Base-by-base conservation (phyloP, 2,888 invertebrate species). In the Gymnocheta viridis region DNA sequence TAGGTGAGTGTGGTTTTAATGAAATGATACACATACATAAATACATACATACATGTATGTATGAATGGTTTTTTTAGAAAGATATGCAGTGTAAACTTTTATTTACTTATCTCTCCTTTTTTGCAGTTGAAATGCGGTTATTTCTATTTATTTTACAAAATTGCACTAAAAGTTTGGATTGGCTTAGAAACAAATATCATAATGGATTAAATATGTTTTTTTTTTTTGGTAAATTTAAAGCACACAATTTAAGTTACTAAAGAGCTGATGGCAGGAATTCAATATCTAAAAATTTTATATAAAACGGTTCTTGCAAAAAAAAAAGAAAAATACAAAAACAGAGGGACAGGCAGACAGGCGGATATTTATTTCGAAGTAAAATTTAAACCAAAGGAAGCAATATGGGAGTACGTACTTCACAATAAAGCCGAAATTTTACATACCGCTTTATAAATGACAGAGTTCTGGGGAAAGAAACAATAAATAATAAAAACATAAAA, bases 121-220 rank as follows among this genome's bases (percentile, higher is more conserved):
- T 67, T 47, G 9, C 27, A 58, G 64, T 35, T 56, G 17, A 66
- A 73, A 66, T 66, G 73, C 49, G 72, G 79, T 64, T 64, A 56
- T 79, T 79, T 62, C 51, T 70, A 79, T 79, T 79, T 72, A 35
- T 44, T 64, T 79, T 56, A 44, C 35, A 19, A 72, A 79, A 67
- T 19, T 17, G 44, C 29, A 44, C 27, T 12, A 51, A 69, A 49
- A 19, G 14, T 29, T 10, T 54, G 27, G 27, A 73, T 38, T 62
- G 7, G 1, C 19, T 41, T 14, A 2, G 47, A 54, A 35, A 64
- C 32, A 32, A 24, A 44, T 24, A 17, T 19, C 4, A 29, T 49
- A 54, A 54, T 29, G 69, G 27, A 6, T 41, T 14, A 49, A 66
- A 47, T 32, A 27, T 24, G 14, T 35, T 12, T 19, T 58, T 62